A percentile compares a stretch with the other conserved stretches of the same genome.
Evolutionary conservation across 1,140 invertebrate species (phyloP).

Genomic region (Antheraea pernyi): DNA sequence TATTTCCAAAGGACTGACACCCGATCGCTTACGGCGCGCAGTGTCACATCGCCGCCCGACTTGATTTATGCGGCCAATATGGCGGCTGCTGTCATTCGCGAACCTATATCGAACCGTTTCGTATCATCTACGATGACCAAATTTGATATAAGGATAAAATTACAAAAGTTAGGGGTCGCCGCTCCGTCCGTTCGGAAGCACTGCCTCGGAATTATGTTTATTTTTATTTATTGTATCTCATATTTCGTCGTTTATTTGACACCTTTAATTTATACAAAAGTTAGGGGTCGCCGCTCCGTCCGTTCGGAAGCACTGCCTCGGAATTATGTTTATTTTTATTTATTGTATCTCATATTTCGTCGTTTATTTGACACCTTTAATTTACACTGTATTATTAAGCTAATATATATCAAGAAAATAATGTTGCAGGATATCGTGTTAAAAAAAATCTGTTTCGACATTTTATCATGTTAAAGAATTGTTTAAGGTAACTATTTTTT

Average conservation of each 20-base stretch:
- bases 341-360: constrained; percentile 1
- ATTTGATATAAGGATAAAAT: constrained; percentile 33
- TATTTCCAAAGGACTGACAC: constrained; percentile 71
- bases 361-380: neutral
- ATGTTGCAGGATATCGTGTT: neutral
- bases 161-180: constrained; percentile 9
- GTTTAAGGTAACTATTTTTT: too few species aligned
- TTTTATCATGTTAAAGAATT: too few species aligned
- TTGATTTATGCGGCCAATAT: constrained; percentile 78
- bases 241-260: constrained; percentile 1
- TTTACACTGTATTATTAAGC: neutral
- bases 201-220: neutral
- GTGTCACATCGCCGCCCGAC: constrained; percentile 63
- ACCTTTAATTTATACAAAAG: constrained; percentile 11
- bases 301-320: neutral
- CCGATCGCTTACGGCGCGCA: constrained; percentile 69
- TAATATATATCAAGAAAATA: too few species aligned
- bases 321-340: constrained; percentile 4
- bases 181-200: neutral
- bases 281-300: neutral
- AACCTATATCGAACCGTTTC: constrained; percentile 62
- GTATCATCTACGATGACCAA: constrained; percentile 51
- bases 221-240: constrained; percentile 4
- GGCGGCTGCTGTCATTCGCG: constrained; percentile 65
- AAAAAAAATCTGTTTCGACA: neutral